Conservation (phyloP, 2,888 invertebrate species). For the Alentia gelatinosa region DNA sequence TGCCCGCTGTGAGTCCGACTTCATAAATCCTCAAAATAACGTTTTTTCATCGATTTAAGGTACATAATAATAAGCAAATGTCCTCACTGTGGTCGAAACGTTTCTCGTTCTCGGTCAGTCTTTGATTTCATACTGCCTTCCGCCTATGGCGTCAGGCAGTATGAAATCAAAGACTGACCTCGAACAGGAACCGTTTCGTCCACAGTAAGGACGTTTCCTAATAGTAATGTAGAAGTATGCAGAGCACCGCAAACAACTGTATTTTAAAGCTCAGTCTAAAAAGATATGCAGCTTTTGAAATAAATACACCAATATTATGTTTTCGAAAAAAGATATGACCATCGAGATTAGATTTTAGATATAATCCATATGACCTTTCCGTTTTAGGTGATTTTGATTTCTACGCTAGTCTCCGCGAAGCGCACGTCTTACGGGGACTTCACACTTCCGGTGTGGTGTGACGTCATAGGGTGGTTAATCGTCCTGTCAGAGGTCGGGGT, state of each 20-base stretch:
- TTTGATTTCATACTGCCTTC: too few relatives aligned
- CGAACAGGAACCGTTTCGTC: too few relatives aligned
- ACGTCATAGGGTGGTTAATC: constrained; percentile 41
- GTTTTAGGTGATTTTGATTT: background rate
- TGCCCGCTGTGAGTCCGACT: too few relatives aligned
- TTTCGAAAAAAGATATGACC: background rate
- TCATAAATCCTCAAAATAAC: too few relatives aligned
- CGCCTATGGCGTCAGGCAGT: too few relatives aligned
- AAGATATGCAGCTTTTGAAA: background rate
- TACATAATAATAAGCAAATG: too few relatives aligned
- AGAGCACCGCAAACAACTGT: background rate
- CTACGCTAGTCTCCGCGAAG: constrained; percentile 30
- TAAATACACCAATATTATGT: background rate
- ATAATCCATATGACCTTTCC: background rate
- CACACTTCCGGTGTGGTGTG: constrained; percentile 48
- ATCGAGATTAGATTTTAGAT: background rate
- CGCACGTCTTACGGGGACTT: constrained; percentile 25
- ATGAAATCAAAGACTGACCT: too few relatives aligned
- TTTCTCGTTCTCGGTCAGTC: too few relatives aligned
- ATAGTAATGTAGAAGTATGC: too few relatives aligned
- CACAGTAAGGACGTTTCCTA: too few relatives aligned
- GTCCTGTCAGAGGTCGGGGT: background rate
- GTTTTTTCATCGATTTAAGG: too few relatives aligned
- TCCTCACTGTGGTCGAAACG: too few relatives aligned
- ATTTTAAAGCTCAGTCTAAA: background rate